A percentile compares a stretch with the other conserved stretches of the same genome.
Conservation (phyloP, 1,140 invertebrate species). For the Lerema accius region DNA sequence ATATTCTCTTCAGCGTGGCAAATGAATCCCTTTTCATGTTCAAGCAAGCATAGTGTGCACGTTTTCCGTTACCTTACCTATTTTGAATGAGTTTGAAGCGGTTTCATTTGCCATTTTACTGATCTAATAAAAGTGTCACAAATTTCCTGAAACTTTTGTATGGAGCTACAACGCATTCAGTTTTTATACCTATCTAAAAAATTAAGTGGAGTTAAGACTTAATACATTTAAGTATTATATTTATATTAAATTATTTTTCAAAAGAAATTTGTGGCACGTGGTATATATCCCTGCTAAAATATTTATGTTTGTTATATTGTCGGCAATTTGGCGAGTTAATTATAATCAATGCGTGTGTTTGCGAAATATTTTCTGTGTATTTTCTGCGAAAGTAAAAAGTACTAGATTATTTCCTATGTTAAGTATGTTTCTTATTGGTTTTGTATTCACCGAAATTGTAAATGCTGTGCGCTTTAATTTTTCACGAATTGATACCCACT, state of each 20-base stretch:
- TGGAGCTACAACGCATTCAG: no score
- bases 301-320: not conserved
- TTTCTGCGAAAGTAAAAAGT: not conserved
- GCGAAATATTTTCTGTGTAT: constrained; percentile 6
- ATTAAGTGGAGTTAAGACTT: no score
- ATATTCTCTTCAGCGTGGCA: constrained; percentile 14
- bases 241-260: no score
- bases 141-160: not conserved
- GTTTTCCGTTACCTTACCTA: no score
- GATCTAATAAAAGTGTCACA: constrained; percentile 1
- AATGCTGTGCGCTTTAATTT: no score
- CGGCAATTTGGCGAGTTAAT: not conserved
- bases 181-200: no score
- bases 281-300: not conserved
- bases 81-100: no score
- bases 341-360: not conserved
- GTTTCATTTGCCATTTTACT: not conserved
- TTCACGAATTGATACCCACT: not conserved
- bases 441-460: no score
- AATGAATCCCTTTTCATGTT: constrained; percentile 35
- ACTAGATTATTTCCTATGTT: no score
- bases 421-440: no score
- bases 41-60: no score
- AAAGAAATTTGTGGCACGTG: not conserved
- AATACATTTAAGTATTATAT: not conserved